Evolutionary conservation across 2,888 invertebrate species (phyloP).

Genomic region (Drosophila setosimentum): DNA sequence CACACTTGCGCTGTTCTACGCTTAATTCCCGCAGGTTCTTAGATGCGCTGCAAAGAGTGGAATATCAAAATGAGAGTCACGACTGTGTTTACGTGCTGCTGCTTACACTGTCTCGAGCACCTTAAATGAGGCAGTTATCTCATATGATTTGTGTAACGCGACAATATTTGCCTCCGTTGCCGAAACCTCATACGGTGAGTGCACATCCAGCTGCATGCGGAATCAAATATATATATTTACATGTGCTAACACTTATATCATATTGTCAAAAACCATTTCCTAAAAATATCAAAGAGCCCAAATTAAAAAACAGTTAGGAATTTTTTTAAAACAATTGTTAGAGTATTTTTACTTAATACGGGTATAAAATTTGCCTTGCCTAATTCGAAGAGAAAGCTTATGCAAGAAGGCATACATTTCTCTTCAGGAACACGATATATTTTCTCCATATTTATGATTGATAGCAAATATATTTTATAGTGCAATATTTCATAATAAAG

Average conservation of each 20-base stretch:
- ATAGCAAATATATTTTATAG: background rate
- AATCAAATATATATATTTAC: background rate
- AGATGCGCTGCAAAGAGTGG: conserved; percentile 69
- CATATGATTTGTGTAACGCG: conserved; percentile 80
- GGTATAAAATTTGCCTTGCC: background rate
- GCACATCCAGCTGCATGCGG: conserved; percentile 78
- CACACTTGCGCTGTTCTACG: conserved; percentile 86
- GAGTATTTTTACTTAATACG: background rate
- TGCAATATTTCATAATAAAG: background rate
- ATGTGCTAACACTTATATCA: background rate
- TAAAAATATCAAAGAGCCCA: no score
- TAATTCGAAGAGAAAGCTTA: background rate
- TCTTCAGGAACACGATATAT: background rate
- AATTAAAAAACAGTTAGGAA: no score
- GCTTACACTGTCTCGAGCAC: conserved; percentile 84
- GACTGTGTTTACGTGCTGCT: background rate
- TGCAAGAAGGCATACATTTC: background rate
- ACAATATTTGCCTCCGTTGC: conserved; percentile 77
- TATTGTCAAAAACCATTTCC: background rate
- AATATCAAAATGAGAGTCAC: background rate
- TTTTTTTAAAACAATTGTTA: no score
- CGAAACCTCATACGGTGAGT: conserved; percentile 83
- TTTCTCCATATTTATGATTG: background rate
- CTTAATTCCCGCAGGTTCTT: conserved; percentile 83
- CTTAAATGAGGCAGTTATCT: conserved; percentile 83